A percentile compares a stretch with the other conserved stretches of the same genome.
These are phyloP conservation scores for Chydorus sphaericus DNA, from an alignment of 2,888 invertebrate genomes.

Conservation along the genomic window DNA sequence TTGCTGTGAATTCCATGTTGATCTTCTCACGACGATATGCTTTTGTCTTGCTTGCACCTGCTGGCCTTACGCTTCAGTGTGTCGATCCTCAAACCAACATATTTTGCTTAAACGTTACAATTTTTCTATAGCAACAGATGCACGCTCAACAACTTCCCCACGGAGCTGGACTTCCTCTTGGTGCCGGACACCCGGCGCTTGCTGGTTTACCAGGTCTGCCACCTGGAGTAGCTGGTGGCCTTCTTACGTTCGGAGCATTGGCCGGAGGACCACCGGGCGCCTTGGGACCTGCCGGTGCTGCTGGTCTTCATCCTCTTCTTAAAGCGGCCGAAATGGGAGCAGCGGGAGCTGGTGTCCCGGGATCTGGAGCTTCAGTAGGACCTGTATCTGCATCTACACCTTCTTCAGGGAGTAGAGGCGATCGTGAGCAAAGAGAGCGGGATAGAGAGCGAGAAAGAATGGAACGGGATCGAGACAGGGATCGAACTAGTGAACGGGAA, in stretches of 20 bases:
- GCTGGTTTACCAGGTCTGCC: slow-evolving; percentile 39
- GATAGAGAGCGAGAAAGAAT: slow-evolving; percentile 13
- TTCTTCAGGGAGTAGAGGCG: slow-evolving; percentile 4
- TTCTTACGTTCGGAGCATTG: slow-evolving; percentile 38
- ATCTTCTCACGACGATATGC: neutral
- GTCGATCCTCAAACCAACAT: too few relatives aligned
- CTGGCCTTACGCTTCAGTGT: too few relatives aligned
- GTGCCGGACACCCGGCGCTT: slow-evolving; percentile 44
- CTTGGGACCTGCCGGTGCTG: slow-evolving; percentile 10
- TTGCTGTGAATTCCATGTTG: neutral
- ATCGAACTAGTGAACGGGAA: slow-evolving; percentile 9
- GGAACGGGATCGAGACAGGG: slow-evolving; percentile 11
- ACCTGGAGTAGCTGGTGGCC: slow-evolving; percentile 31
- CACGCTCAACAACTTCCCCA: slow-evolving; percentile 73
- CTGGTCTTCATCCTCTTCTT: neutral
- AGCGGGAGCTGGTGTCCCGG: neutral
- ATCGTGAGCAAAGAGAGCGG: slow-evolving; percentile 11
- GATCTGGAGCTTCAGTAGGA: neutral
- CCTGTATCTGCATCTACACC: neutral
- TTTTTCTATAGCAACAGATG: slow-evolving; percentile 65
- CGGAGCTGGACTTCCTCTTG: slow-evolving; percentile 54
- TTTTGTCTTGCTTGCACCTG: slow-evolving; percentile 9
- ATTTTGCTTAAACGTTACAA: too few relatives aligned
- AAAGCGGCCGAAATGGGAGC: neutral
- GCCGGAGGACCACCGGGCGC: slow-evolving; percentile 45